Evolutionary conservation across 2,113 vertebrate genomes (phyloP), one percentile per base, ranked within the genome.

Genomic region (Willisornis vidua): DNA sequence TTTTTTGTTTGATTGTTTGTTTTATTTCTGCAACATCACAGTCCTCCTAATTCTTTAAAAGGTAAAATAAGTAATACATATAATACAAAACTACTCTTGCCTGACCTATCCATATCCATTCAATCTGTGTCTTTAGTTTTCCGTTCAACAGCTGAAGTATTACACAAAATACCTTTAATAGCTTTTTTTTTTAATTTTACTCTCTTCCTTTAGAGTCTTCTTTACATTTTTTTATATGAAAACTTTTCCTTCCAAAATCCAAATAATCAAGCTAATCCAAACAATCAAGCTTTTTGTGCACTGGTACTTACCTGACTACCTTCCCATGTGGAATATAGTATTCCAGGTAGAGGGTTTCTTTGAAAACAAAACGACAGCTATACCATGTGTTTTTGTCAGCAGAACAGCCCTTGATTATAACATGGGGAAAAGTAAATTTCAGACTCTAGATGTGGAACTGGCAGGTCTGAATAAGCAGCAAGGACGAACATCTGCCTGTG

Each of bases 311-410:
- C 39, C 20, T 58, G 49, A 8, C 26, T 54, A 1, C 29, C 12
- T 71, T 91, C 19, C 48, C 6, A 1, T 5, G 20, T 31, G 20
- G 24, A 39, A 66, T 48, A 35, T 12, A 43, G 2, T 35, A 14
- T 14, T 49, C 8, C 26, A 54, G 9, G 11, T 6, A 19, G 35
- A 72, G 12, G 7, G 8, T 24, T 74, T 80, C 41, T 71, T 18
- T 43, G 33, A 46, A 86, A 80, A 74, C 19, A 86, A 77, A 82
- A 8, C 7, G 62, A 13, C 31, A 48, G 20, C 33, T 48, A 6
- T 28, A 8, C 24, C 4, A 29, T 12, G 4, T 1, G 1, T 6
- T 80, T 81, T 77, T 9, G 1, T 35, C 33, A 35, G 35, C 3
- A 4, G 15, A 51, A 9, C 23, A 84, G 16, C n/a, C 31, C n/a